Conservation (phyloP, 2,797 vertebrate species). For the Borostomias antarcticus region DNA sequence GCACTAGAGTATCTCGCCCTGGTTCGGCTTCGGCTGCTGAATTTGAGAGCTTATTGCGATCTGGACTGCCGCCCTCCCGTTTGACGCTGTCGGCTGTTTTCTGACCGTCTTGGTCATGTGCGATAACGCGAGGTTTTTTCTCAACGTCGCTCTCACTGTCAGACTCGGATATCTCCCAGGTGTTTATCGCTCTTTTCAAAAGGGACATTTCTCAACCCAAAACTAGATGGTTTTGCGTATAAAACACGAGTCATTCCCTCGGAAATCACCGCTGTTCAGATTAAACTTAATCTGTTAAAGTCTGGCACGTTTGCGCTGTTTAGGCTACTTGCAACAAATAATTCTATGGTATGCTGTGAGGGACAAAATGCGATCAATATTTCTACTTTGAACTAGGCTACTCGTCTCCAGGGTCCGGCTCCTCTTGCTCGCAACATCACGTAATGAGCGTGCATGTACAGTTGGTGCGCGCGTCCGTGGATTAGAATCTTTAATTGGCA, state of each 20-base stretch:
- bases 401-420: no score
- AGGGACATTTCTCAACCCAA: slow-evolving; percentile 52
- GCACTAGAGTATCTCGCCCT: neutral
- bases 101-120: neutral
- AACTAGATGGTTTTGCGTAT: neutral
- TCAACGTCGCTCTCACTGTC: slow-evolving; percentile 68
- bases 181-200: slow-evolving; percentile 59
- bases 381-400: neutral
- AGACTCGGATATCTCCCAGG: slow-evolving; percentile 82
- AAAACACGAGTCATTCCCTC: neutral
- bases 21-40: neutral
- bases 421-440: no score
- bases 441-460: no score
- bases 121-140: neutral
- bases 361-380: slow-evolving; percentile 46
- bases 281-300: no score
- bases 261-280: no score
- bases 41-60: neutral
- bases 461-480: no score
- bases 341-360: slow-evolving; percentile 40
- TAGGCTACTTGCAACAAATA: neutral
- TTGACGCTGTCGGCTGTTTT: neutral
- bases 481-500: no score
- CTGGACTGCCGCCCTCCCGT: neutral
- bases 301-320: neutral